Conservation (phyloP, 2,113 vertebrate species). For the Diphyllodes magnificus region DNA sequence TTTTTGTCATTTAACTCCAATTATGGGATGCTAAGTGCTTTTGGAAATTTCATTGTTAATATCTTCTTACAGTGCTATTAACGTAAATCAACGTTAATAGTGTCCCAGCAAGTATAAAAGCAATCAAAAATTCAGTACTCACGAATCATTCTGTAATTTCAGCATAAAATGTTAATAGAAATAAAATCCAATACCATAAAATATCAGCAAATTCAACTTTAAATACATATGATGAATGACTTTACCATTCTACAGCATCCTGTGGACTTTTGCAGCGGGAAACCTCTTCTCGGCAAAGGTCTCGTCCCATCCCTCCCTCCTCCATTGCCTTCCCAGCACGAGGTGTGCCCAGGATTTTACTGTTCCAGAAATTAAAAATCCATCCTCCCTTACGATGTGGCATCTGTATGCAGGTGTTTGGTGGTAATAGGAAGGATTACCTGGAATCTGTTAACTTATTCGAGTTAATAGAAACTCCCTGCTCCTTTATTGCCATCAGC, state of each 20-base stretch:
- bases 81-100: conserved; percentile 87
- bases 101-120: conserved; percentile 85
- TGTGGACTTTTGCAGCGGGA: not conserved
- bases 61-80: conserved; percentile 85
- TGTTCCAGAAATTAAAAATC: not conserved
- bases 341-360: not conserved
- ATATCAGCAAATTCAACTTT: conserved; percentile 84
- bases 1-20: conserved; percentile 86
- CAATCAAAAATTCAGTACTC: conserved; percentile 88
- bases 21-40: conserved; percentile 86
- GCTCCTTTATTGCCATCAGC: not conserved
- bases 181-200: conserved; percentile 86
- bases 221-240: conserved; percentile 78
- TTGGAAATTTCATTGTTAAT: conserved; percentile 86
- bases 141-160: conserved; percentile 87
- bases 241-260: conserved; percentile 54
- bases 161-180: conserved; percentile 89
- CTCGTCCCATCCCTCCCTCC: not conserved
- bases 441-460: not conserved
- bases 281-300: conserved; percentile 5
- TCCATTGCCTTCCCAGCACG: not conserved
- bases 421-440: not conserved
- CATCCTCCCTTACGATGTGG: not conserved
- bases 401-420: not conserved
- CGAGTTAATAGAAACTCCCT: not conserved